Conservation (phyloP, 35 echinoderm and acorn worm genomes). For the Stichopus chloronotus region DNA sequence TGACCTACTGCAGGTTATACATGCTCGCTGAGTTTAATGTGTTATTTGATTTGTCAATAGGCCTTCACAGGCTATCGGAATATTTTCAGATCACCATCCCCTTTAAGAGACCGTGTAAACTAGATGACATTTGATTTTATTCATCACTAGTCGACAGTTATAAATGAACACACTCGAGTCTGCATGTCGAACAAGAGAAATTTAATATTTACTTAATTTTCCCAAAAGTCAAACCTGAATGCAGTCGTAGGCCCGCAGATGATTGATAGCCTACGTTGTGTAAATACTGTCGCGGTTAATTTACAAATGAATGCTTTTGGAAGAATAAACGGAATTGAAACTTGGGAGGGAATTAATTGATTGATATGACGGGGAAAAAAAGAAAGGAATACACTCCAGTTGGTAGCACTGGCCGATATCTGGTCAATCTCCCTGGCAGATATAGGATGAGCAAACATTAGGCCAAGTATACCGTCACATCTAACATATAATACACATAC, state of each 20-base stretch:
- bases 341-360: constrained; percentile 25
- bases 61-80: too few relatives aligned
- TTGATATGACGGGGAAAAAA: constrained; percentile 10
- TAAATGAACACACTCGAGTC: constrained; percentile 29
- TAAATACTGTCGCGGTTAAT: constrained; percentile 52
- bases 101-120: constrained; percentile 40
- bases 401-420: not conserved
- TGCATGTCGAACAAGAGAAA: constrained; percentile 49
- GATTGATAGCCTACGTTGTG: constrained; percentile 31
- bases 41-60: too few relatives aligned
- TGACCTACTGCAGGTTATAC: not conserved
- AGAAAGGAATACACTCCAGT: not conserved
- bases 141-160: constrained; percentile 29
- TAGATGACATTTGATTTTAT: constrained; percentile 31
- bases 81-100: not conserved
- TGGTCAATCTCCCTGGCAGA: not conserved
- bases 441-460: not conserved
- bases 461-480: not conserved
- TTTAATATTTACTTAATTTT: constrained; percentile 53
- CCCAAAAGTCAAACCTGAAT: constrained; percentile 28
- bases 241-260: not conserved
- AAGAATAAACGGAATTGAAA: constrained; percentile 27
- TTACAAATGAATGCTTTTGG: constrained; percentile 31
- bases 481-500: too few relatives aligned
- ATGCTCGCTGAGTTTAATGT: too few relatives aligned